Evolutionary conservation across 2,797 vertebrate species (phyloP).

Genomic region (Leptodon cayanensis): DNA sequence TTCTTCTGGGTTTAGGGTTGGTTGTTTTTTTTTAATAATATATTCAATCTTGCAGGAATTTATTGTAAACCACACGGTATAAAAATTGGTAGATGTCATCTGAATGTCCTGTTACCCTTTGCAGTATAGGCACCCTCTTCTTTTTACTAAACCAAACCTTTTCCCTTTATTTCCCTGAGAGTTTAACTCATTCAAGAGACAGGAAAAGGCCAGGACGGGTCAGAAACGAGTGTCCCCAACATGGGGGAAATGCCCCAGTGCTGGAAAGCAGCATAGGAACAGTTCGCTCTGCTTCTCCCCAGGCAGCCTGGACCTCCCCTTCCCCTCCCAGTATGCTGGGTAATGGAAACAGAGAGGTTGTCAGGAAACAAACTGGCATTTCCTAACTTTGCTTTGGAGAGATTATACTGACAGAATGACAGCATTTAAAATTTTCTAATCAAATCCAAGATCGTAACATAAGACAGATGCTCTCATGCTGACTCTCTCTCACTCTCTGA

Average conservation of each 20-base stretch:
- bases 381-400: not conserved
- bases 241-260: not conserved
- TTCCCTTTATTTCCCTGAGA: not conserved
- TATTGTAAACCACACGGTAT: not conserved
- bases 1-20: not conserved
- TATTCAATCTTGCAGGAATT: not conserved
- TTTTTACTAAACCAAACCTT: not conserved
- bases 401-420: not conserved
- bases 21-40: not conserved
- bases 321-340: rapidly evolving
- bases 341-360: not conserved
- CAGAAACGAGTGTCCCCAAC: not conserved
- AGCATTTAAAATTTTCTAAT: not conserved
- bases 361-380: not conserved
- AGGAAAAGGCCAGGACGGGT: not conserved
- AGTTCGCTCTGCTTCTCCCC: not conserved
- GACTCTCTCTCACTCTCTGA: not conserved
- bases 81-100: not conserved
- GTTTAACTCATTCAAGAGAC: rapidly evolving
- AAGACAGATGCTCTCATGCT: not conserved
- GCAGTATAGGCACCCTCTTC: not conserved
- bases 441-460: not conserved
- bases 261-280: not conserved
- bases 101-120: not conserved
- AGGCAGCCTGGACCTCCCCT: not conserved